Evolutionary conservation across 2,797 vertebrate genomes (phyloP).

Genomic region (Triplophysa bombifrons): DNA sequence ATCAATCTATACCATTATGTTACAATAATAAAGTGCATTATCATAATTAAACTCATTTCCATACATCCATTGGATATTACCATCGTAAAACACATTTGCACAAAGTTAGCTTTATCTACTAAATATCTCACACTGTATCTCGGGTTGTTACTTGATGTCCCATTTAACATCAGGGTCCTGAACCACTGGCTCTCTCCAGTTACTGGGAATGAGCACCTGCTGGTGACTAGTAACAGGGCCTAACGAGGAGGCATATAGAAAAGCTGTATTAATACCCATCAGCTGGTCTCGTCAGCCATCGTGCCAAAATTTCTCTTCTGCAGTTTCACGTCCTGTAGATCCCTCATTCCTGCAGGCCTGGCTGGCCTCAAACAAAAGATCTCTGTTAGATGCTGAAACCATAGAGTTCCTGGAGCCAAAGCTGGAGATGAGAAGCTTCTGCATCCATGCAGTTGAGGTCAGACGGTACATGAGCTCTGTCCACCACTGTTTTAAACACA

Average conservation of each 20-base stretch:
- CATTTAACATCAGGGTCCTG: neutral
- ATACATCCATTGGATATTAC: neutral
- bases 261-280: slow-evolving; percentile 56
- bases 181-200: neutral
- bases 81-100: slow-evolving; percentile 1
- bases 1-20: slow-evolving; percentile 5
- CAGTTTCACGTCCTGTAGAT: slow-evolving; percentile 53
- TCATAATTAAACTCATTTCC: neutral
- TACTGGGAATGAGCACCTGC: slow-evolving; percentile 35
- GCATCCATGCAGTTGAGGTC: slow-evolving; percentile 51
- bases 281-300: slow-evolving; percentile 39
- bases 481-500: neutral
- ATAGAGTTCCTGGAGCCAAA: slow-evolving; percentile 55
- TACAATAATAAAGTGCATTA: slow-evolving; percentile 12
- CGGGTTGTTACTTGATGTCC: neutral
- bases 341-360: slow-evolving; percentile 48
- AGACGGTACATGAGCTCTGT: neutral
- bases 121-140: neutral
- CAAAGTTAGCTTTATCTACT: too few relatives aligned
- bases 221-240: slow-evolving; percentile 45
- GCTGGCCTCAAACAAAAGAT: slow-evolving; percentile 59
- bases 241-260: slow-evolving; percentile 57
- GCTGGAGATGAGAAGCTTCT: slow-evolving; percentile 59
- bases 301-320: slow-evolving; percentile 63
- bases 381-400: slow-evolving; percentile 62